These are phyloP conservation scores for Idaea biselata DNA, from an alignment of 2,888 invertebrate genomes.

Conservation along the genomic window DNA sequence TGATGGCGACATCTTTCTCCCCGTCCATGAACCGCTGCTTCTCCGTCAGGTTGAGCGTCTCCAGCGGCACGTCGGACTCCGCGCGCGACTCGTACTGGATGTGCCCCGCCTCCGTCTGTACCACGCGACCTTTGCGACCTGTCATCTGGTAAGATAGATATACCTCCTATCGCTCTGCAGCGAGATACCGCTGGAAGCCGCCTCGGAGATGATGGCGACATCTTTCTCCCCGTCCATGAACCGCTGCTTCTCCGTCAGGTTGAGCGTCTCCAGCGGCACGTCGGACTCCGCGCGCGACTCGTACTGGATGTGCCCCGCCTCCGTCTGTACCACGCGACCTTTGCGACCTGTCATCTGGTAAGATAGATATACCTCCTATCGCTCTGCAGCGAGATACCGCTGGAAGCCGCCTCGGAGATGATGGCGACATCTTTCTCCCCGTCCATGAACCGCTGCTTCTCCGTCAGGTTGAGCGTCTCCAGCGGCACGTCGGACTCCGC, in stretches of 20 bases:
- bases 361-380: slow-evolving; percentile 83
- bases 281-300: slow-evolving; percentile 97
- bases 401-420: slow-evolving; percentile 99
- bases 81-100: slow-evolving; percentile 97
- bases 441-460: slow-evolving; percentile 96
- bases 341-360: slow-evolving; percentile 97
- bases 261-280: slow-evolving; percentile 97
- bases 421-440: slow-evolving; percentile 99
- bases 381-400: slow-evolving; percentile 97
- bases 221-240: slow-evolving; percentile 99
- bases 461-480: slow-evolving; percentile 97
- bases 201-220: slow-evolving; percentile 99
- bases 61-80: slow-evolving; percentile 96
- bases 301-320: slow-evolving; percentile 95
- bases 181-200: slow-evolving; percentile 98
- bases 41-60: slow-evolving; percentile 97
- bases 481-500: slow-evolving; percentile 97
- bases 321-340: slow-evolving; percentile 94
- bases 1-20: slow-evolving; percentile 98
- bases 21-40: slow-evolving; percentile 98
- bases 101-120: slow-evolving; percentile 94
- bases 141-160: slow-evolving; percentile 87
- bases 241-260: slow-evolving; percentile 92
- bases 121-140: slow-evolving; percentile 95
- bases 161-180: slow-evolving; percentile 94